These are phyloP conservation scores for Dolichotis patagonum DNA, from an alignment of 2,113 vertebrate genomes.

Conservation along the genomic window DNA sequence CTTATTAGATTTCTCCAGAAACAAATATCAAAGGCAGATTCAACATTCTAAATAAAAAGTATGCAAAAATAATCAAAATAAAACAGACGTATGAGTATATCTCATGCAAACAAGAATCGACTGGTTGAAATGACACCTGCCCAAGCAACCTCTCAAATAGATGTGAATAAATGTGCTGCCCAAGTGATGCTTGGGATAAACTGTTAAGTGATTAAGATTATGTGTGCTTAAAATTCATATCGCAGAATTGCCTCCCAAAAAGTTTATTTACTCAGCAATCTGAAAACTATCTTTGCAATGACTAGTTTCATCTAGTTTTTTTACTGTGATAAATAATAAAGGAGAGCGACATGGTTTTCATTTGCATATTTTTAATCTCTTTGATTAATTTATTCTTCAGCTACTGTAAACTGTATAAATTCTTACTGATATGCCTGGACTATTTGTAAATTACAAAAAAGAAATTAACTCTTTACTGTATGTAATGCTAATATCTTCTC, in stretches of 20 bases:
- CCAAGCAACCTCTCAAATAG: background rate
- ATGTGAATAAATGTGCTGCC: background rate
- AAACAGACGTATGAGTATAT: background rate
- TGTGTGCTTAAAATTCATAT: background rate
- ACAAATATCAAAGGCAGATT: background rate
- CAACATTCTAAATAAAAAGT: background rate
- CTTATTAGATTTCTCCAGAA: background rate
- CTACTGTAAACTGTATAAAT: background rate
- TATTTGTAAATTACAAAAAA: constrained; percentile 4
- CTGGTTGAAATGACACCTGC: background rate
- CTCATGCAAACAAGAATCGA: background rate
- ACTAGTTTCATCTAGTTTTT: background rate
- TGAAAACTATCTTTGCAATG: background rate
- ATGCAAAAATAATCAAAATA: background rate
- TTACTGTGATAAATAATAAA: background rate
- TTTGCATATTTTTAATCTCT: constrained; percentile 19
- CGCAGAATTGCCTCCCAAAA: background rate
- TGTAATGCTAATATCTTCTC: background rate
- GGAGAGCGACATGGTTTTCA: background rate
- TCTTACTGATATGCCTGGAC: background rate
- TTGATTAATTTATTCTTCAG: background rate
- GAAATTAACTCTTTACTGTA: background rate
- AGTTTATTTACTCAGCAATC: background rate
- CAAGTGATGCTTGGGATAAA: background rate
- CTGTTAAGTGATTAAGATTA: background rate